phyloP scores from a whole-genome alignment of 2,888 invertebrate genomes.

The Philhelius pedissequus region DNA sequence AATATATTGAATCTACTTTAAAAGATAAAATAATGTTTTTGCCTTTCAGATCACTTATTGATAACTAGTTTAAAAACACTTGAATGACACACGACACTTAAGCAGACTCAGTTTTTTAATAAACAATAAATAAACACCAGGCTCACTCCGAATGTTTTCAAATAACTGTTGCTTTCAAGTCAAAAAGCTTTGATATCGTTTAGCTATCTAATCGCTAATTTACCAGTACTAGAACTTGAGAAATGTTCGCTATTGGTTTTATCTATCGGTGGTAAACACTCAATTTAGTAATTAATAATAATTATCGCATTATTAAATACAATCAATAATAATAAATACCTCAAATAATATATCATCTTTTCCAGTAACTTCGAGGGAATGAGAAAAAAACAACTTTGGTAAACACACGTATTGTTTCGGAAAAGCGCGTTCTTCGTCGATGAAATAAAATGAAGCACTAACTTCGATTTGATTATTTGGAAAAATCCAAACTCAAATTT shows the following conservation, averaged over 20 bases:
- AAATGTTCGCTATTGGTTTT: neutral
- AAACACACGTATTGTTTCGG: neutral
- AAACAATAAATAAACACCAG: neutral
- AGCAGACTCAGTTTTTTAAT: neutral
- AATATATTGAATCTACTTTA: too few species aligned
- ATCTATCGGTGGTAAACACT: neutral
- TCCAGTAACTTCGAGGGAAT: neutral
- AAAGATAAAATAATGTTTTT: too few species aligned
- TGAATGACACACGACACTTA: neutral
- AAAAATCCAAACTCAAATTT: slow-evolving; percentile 12
- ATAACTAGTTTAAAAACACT: neutral
- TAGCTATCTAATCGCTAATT: neutral
- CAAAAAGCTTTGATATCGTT: neutral
- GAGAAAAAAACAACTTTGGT: neutral
- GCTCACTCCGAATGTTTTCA: neutral
- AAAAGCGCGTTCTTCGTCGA: slow-evolving; percentile 31
- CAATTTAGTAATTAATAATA: neutral
- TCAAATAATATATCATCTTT: neutral
- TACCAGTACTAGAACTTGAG: neutral
- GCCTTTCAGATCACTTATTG: neutral
- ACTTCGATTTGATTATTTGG: slow-evolving; percentile 15
- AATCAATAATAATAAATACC: neutral
- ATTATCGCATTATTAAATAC: neutral
- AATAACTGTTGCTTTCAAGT: neutral
- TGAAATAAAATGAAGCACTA: slow-evolving; percentile 41